Evolutionary conservation across 2,113 vertebrate genomes (phyloP).

Genomic region (Podiceps cristatus): DNA sequence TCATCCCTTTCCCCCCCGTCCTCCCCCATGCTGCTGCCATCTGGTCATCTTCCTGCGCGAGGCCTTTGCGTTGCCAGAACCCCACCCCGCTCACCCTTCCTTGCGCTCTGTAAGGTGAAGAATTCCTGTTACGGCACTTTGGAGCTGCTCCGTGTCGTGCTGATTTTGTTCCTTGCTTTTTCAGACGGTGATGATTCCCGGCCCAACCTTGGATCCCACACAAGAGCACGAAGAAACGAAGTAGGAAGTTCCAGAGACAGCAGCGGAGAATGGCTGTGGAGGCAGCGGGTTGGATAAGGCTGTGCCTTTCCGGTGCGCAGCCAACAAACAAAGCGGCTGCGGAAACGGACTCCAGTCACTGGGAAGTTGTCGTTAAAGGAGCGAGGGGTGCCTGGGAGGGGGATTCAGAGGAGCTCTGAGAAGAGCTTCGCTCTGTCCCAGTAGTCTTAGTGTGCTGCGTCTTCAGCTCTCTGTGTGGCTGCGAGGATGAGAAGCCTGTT

Average conservation of each 20-base stretch:
- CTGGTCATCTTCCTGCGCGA: background rate
- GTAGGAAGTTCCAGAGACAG: slow-evolving; percentile 63
- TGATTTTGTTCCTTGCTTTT: slow-evolving; percentile 38
- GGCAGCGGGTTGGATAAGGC: background rate
- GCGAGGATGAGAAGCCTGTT: background rate
- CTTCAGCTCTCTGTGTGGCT: background rate
- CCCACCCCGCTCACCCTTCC: background rate
- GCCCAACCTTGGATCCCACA: slow-evolving; percentile 77
- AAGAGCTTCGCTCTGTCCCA: background rate
- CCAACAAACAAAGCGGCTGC: background rate
- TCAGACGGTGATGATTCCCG: slow-evolving; percentile 91
- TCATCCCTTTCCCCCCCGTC: background rate
- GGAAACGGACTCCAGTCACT: background rate
- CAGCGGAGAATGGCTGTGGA: background rate
- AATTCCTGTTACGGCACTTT: background rate
- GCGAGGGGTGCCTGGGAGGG: background rate
- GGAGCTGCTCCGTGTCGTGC: background rate
- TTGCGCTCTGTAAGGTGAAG: accelerated
- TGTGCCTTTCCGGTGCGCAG: background rate
- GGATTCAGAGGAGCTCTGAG: background rate
- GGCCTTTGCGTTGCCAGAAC: background rate
- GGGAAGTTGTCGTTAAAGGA: background rate
- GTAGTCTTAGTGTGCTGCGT: background rate
- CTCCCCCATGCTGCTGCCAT: background rate
- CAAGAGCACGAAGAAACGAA: slow-evolving; percentile 77